Percentiles rank a stretch among this genome's conserved stretches.
Conservation (phyloP, 2,797 vertebrate genomes). For the Cossypha heuglini region DNA sequence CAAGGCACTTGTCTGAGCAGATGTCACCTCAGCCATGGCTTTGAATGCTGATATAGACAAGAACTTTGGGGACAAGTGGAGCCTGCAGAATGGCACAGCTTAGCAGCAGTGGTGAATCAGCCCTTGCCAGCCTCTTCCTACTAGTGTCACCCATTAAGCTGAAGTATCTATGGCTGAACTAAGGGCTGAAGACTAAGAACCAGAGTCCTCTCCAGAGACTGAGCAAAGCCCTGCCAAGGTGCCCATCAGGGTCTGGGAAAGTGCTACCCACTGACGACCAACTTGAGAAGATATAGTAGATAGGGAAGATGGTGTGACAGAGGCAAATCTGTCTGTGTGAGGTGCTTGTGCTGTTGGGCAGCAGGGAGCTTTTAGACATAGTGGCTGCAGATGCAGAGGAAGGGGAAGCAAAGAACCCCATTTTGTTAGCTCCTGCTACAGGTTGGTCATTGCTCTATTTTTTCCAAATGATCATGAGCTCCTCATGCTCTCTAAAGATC, state of each 20-base stretch:
- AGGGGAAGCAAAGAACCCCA: rapidly evolving
- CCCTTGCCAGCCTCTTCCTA: neutral
- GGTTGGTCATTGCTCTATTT: neutral
- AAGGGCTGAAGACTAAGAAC: neutral
- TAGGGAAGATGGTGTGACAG: neutral
- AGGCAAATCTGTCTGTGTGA: neutral
- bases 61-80: neutral
- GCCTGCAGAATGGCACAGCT: neutral
- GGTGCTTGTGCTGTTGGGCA: neutral
- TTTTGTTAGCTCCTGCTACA: neutral
- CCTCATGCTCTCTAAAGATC: neutral
- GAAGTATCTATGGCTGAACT: neutral
- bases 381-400: neutral
- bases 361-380: neutral
- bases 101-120: neutral
- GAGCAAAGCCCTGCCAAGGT: neutral
- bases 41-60: neutral
- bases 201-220: neutral
- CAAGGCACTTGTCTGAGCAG: neutral
- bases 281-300: neutral
- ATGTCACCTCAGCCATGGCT: neutral
- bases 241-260: neutral
- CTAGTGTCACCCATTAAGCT: neutral
- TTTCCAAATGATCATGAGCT: neutral
- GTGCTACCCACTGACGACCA: neutral